Percentiles rank a stretch among this genome's conserved stretches.
Conservation (phyloP, 2,888 invertebrate species). For the Galeruca laticollis region DNA sequence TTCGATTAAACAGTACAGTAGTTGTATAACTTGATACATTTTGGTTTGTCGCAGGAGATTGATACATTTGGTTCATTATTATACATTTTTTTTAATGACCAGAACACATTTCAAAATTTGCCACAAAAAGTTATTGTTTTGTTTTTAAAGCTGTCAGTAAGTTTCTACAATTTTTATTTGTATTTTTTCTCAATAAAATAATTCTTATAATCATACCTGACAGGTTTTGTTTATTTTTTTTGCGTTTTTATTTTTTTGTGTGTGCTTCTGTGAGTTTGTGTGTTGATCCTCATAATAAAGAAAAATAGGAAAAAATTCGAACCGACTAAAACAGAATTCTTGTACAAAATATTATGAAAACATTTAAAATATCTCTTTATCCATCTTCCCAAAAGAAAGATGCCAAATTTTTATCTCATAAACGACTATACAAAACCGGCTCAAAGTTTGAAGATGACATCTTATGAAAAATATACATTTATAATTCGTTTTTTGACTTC, state of each 20-base stretch:
- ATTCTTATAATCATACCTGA: conserved; percentile 43
- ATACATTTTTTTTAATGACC: conserved; percentile 48
- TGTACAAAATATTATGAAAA: too few relatives aligned
- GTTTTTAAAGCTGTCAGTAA: conserved; percentile 37
- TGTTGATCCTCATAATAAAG: not conserved
- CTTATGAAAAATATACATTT: too few relatives aligned
- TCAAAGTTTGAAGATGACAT: too few relatives aligned
- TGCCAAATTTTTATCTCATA: too few relatives aligned
- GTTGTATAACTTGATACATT: not conserved
- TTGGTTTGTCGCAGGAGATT: not conserved
- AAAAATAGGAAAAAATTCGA: not conserved
- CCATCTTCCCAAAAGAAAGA: too few relatives aligned
- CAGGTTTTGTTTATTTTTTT: conserved; percentile 37
- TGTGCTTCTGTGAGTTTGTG: not conserved
- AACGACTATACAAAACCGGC: too few relatives aligned
- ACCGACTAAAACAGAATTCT: not conserved
- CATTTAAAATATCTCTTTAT: too few relatives aligned
- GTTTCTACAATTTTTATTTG: conserved; percentile 40
- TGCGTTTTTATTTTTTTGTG: conserved; percentile 1
- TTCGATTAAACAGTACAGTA: too few relatives aligned
- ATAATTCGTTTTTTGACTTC: too few relatives aligned
- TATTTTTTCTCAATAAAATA: conserved; percentile 39
- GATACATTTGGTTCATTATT: conserved; percentile 5
- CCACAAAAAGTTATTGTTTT: conserved; percentile 32
- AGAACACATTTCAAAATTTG: conserved; percentile 47